Percentiles rank a stretch among this genome's conserved stretches.
These are phyloP conservation scores for Malurus elegans DNA, from an alignment of 2,113 vertebrate genomes.

Conservation along the genomic window DNA sequence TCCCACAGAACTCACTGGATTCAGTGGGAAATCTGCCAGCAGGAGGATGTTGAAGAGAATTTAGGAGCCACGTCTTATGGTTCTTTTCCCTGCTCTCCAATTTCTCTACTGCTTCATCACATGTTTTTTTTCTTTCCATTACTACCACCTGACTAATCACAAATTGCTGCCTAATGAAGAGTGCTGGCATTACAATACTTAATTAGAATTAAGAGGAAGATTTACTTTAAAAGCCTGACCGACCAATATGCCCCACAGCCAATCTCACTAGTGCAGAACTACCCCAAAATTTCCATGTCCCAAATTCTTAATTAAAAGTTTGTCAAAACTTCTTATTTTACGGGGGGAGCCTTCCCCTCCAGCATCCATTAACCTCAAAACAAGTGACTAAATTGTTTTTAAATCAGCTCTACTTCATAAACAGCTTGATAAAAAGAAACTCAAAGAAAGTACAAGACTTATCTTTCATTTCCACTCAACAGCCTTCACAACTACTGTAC, in stretches of 20 bases:
- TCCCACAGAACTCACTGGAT: background rate
- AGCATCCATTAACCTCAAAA: conserved; percentile 18
- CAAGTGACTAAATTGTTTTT: conserved; percentile 4
- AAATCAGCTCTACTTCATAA: conserved; percentile 18
- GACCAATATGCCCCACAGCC: background rate
- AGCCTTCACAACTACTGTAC: background rate
- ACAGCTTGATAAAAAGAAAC: conserved; percentile 33
- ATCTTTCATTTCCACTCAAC: conserved; percentile 31
- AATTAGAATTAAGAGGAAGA: conserved; percentile 51
- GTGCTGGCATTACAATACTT: conserved; percentile 10
- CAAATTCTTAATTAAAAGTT: conserved; percentile 44
- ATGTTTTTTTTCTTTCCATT: background rate
- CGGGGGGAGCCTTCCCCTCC: background rate
- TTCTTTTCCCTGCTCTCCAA: background rate
- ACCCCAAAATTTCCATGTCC: background rate
- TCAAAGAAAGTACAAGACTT: conserved; percentile 8
- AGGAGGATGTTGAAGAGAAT: background rate
- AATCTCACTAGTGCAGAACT: background rate
- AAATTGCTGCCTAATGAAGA: conserved; percentile 45
- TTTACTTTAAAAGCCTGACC: conserved; percentile 27
- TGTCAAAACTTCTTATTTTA: conserved; percentile 1
- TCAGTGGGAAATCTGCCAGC: background rate
- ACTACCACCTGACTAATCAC: background rate
- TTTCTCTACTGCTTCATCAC: background rate
- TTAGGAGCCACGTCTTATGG: background rate